A percentile compares a stretch with the other conserved stretches of the same genome.
phyloP scores from a whole-genome alignment of 1,140 invertebrate species.

The Campodea augens region DNA sequence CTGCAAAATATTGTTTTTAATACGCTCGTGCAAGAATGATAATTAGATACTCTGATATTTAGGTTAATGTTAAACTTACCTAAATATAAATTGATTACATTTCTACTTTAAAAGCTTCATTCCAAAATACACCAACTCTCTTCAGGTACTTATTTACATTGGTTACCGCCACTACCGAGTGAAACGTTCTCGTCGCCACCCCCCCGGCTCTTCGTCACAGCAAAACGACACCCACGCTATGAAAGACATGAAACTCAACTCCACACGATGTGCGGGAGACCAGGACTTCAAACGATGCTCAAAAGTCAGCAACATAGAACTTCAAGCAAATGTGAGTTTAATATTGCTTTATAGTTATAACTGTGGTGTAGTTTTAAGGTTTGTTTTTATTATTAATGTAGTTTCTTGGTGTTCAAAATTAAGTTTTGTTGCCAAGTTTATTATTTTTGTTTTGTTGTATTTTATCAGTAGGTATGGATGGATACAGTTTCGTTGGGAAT shows the following conservation, averaged over 20 bases:
- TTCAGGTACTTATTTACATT: slow-evolving; percentile 31
- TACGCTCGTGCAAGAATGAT: slow-evolving; percentile 12
- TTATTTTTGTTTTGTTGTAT: slow-evolving; percentile 7
- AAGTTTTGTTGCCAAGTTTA: slow-evolving; percentile 16
- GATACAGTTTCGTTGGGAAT: too few relatives aligned
- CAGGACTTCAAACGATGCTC: slow-evolving; percentile 51
- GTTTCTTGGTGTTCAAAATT: slow-evolving; percentile 1
- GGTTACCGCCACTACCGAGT: slow-evolving; percentile 22
- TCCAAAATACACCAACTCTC: too few relatives aligned
- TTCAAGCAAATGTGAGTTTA: slow-evolving; percentile 31
- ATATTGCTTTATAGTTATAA: slow-evolving; percentile 14
- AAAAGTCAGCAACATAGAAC: slow-evolving; percentile 75
- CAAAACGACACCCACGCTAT: slow-evolving; percentile 32
- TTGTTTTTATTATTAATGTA: slow-evolving; percentile 5
- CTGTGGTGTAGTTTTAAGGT: slow-evolving; percentile 12
- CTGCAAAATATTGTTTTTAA: slow-evolving; percentile 11
- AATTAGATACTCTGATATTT: slow-evolving; percentile 6
- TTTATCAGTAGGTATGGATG: too few relatives aligned
- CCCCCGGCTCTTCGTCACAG: slow-evolving; percentile 27
- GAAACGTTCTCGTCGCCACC: slow-evolving; percentile 24
- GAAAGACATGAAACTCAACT: slow-evolving; percentile 35
- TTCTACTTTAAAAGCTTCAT: too few relatives aligned
- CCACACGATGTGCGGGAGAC: slow-evolving; percentile 32
- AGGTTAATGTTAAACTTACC: too few relatives aligned
- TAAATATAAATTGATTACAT: too few relatives aligned